phyloP scores from a whole-genome alignment of 2,888 invertebrate species.

The Lithosia quadra region DNA sequence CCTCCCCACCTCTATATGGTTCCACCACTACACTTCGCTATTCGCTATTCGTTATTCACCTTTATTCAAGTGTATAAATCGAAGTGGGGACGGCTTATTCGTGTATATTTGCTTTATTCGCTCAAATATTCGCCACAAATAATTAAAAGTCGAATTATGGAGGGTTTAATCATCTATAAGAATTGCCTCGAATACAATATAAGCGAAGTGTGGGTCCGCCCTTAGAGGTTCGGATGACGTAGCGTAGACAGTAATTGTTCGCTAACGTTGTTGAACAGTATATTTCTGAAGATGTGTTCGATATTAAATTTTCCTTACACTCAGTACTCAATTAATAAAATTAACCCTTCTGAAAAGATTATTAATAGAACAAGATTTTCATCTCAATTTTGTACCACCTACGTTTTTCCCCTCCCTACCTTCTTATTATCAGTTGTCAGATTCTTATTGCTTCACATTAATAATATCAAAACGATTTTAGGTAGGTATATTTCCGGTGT shows the following conservation, averaged over 20 bases:
- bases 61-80: no score
- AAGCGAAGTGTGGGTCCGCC: no score
- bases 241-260: neutral
- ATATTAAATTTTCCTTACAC: neutral
- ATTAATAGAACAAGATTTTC: constrained; percentile 14
- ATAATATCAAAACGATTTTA: neutral
- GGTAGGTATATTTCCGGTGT: no score
- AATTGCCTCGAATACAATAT: no score
- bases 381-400: neutral
- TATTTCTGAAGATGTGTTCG: neutral
- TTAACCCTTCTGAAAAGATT: constrained; percentile 14
- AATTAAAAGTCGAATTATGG: no score
- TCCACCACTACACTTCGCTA: no score
- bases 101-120: no score
- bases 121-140: no score
- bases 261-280: neutral
- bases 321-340: constrained; percentile 8
- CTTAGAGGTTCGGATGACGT: neutral
- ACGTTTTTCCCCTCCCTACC: neutral
- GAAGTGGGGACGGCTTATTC: no score
- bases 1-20: neutral
- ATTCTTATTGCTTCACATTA: neutral
- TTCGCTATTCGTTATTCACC: no score
- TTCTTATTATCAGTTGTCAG: neutral
- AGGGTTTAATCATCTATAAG: no score